Conservation (phyloP, 1,140 invertebrate genomes). For the Atta colombica region DNA sequence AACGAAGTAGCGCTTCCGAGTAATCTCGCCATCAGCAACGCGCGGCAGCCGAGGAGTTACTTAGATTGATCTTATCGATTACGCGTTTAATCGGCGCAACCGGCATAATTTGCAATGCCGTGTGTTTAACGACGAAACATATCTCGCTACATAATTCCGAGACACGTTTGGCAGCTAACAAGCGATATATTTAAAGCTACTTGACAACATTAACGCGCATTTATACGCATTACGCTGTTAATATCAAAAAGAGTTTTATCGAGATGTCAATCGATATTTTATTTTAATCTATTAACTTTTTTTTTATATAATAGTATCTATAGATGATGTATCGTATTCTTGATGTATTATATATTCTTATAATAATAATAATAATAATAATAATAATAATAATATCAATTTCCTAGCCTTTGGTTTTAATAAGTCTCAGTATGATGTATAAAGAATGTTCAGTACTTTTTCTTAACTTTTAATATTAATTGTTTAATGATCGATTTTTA, state of each 20-base stretch:
- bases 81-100: conserved; percentile 50
- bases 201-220: conserved; percentile 33
- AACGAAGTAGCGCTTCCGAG: conserved; percentile 61
- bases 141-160: conserved; percentile 40
- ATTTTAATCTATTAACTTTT: background rate
- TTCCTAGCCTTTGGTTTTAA: no score
- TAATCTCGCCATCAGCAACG: conserved; percentile 49
- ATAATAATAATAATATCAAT: no score
- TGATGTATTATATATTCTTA: background rate
- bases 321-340: background rate
- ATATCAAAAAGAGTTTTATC: conserved; percentile 42
- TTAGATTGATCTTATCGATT: conserved; percentile 61
- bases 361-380: no score
- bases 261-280: conserved; percentile 15
- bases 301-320: background rate
- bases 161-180: background rate
- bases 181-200: background rate
- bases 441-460: no score
- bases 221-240: conserved; percentile 16
- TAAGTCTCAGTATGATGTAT: no score
- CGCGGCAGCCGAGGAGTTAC: conserved; percentile 35
- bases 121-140: conserved; percentile 43
- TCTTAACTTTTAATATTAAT: no score
- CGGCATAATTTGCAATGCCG: conserved; percentile 53
- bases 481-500: no score